Percentiles rank a stretch among this genome's conserved stretches.
These are phyloP conservation scores for Scyliorhinus canicula DNA, from an alignment of 2,797 vertebrate species.

Conservation along the genomic window DNA sequence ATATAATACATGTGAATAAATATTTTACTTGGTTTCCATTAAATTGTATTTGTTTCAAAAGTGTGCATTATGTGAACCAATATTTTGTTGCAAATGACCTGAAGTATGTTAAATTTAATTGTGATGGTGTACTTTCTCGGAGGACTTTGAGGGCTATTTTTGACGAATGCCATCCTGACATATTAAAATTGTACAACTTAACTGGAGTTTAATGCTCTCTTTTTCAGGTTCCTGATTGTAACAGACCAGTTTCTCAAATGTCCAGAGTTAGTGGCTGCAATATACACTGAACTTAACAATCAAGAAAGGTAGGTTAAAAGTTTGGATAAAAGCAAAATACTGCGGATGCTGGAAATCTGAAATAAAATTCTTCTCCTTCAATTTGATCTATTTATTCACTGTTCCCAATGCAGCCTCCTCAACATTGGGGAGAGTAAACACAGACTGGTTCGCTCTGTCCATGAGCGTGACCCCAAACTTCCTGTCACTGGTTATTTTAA, in stretches of 20 bases:
- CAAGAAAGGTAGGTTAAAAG: constrained; percentile 74
- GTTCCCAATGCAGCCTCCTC: no score
- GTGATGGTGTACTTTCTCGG: background rate
- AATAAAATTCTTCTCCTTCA: no score
- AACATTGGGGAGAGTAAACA: no score
- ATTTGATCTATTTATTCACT: no score
- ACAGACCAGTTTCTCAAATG: constrained; percentile 83
- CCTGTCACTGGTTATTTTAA: no score
- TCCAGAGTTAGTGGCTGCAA: constrained; percentile 69
- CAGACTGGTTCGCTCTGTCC: no score
- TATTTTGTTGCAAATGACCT: background rate
- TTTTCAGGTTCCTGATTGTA: constrained; percentile 78
- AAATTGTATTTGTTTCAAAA: background rate
- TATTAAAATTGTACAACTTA: background rate
- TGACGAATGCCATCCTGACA: background rate
- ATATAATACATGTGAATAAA: background rate
- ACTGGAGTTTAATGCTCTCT: background rate
- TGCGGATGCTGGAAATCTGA: no score
- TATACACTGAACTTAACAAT: constrained; percentile 77
- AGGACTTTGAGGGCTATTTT: background rate
- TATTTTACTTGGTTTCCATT: background rate
- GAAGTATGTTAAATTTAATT: background rate
- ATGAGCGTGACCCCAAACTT: no score
- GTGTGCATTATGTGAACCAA: background rate
- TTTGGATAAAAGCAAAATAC: constrained; percentile 39